Conservation (phyloP, 2,888 invertebrate species). For the Bunonema sp. region DNA sequence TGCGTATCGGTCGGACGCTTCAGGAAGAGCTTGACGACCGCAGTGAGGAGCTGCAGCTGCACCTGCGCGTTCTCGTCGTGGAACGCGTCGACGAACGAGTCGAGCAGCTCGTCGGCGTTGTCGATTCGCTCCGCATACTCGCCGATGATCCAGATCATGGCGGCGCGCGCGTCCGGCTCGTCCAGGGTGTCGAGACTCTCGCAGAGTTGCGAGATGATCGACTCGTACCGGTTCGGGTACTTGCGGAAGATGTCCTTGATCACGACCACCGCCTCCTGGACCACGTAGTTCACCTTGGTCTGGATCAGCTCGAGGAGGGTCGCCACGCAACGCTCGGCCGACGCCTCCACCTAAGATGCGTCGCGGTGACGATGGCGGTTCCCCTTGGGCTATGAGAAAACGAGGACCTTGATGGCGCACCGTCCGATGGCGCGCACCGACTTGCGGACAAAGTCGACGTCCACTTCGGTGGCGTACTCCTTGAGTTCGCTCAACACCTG, state of each 20-base stretch:
- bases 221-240: slow-evolving; percentile 98
- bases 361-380: too few relatives aligned
- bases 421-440: slow-evolving; percentile 94
- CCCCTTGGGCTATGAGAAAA: too few relatives aligned
- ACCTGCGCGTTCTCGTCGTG: slow-evolving; percentile 83
- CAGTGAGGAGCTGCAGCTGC: slow-evolving; percentile 85
- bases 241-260: slow-evolving; percentile 66
- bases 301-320: slow-evolving; percentile 91
- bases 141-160: slow-evolving; percentile 34
- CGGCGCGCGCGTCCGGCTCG: slow-evolving; percentile 71
- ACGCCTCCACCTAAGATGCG: slow-evolving; percentile 59
- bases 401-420: slow-evolving; percentile 70
- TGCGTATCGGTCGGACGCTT: slow-evolving; percentile 95
- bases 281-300: slow-evolving; percentile 97
- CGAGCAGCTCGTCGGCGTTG: slow-evolving; percentile 90
- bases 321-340: slow-evolving; percentile 92
- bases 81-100: slow-evolving; percentile 93
- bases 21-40: slow-evolving; percentile 91
- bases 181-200: slow-evolving; percentile 95
- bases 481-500: slow-evolving; percentile 93
- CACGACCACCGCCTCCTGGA: slow-evolving; percentile 97
- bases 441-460: slow-evolving; percentile 96
- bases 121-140: slow-evolving; percentile 98
- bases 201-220: slow-evolving; percentile 93
- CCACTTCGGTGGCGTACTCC: slow-evolving; percentile 94